Conservation (phyloP, 1,140 invertebrate genomes). For the Euura lappo region DNA sequence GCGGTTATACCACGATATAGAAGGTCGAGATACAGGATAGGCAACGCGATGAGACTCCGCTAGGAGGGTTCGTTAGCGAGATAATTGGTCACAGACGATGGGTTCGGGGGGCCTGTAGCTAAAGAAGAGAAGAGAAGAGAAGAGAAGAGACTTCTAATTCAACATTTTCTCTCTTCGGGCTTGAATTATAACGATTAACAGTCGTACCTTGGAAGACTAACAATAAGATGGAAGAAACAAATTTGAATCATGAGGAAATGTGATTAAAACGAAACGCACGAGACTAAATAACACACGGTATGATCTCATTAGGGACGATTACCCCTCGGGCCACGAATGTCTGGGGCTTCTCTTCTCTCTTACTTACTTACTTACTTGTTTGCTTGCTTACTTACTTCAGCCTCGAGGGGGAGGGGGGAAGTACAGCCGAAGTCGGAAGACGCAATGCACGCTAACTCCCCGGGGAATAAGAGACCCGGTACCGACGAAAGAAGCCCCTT, state of each 20-base stretch:
- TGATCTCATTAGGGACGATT: constrained; percentile 60
- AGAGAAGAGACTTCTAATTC: too few species aligned
- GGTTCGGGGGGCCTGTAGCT: constrained; percentile 34
- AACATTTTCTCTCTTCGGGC: too few species aligned
- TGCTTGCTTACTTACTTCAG: constrained; percentile 21
- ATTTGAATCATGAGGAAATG: constrained; percentile 34
- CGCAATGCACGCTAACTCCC: constrained; percentile 47
- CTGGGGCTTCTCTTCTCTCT: constrained; percentile 50
- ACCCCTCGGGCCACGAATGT: constrained; percentile 53
- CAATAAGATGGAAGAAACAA: too few species aligned
- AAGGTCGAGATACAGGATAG: not conserved
- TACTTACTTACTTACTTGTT: constrained; percentile 27
- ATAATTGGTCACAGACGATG: constrained; percentile 62
- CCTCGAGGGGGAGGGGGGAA: constrained; percentile 24
- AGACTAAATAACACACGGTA: constrained; percentile 57
- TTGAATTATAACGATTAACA: too few species aligned
- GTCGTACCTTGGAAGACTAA: too few species aligned
- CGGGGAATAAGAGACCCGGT: constrained; percentile 35
- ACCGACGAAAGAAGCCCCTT: constrained; percentile 45
- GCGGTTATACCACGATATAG: too few species aligned
- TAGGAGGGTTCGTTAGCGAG: constrained; percentile 52
- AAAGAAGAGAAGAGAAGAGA: too few species aligned
- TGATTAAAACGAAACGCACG: constrained; percentile 60
- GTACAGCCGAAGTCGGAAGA: too few species aligned
- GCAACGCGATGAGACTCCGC: constrained; percentile 26